These are phyloP conservation scores for Punctoribates punctum DNA, from an alignment of 2,888 invertebrate species.

Conservation along the genomic window DNA sequence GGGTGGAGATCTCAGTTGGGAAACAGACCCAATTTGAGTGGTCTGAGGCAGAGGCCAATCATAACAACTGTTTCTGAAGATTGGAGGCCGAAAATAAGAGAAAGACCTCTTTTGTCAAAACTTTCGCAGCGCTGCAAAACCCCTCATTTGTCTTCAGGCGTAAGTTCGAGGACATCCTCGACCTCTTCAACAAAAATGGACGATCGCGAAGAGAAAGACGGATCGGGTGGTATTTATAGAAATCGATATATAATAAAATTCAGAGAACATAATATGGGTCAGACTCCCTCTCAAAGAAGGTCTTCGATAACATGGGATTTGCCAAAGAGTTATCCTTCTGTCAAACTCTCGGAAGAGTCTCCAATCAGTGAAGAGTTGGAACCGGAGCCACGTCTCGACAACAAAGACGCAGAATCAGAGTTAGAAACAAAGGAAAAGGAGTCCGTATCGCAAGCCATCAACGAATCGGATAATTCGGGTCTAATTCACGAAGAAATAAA, in stretches of 20 bases:
- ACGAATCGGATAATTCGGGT: constrained; percentile 11
- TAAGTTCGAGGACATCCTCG: background rate
- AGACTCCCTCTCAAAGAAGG: constrained; percentile 8
- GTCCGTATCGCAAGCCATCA: background rate
- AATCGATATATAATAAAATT: constrained; percentile 43
- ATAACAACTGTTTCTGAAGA: background rate
- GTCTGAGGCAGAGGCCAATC: background rate
- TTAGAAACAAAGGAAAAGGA: background rate
- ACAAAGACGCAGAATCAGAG: constrained; percentile 18
- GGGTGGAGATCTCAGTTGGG: background rate
- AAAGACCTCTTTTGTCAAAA: constrained; percentile 17
- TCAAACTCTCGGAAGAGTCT: background rate
- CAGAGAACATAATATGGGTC: constrained; percentile 39
- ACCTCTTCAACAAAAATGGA: background rate
- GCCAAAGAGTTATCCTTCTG: constrained; percentile 5
- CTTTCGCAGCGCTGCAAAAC: background rate
- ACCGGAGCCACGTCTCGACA: background rate
- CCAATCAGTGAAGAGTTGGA: constrained; percentile 13
- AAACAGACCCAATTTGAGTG: background rate
- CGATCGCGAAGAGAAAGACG: background rate
- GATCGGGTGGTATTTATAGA: constrained; percentile 34
- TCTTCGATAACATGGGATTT: constrained; percentile 42
- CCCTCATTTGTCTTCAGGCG: background rate
- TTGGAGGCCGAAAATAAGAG: background rate
- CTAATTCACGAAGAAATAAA: constrained; percentile 2